Base-by-base conservation (phyloP, 2,797 vertebrate species). In the Neosilurus mollespiculum region DNA sequence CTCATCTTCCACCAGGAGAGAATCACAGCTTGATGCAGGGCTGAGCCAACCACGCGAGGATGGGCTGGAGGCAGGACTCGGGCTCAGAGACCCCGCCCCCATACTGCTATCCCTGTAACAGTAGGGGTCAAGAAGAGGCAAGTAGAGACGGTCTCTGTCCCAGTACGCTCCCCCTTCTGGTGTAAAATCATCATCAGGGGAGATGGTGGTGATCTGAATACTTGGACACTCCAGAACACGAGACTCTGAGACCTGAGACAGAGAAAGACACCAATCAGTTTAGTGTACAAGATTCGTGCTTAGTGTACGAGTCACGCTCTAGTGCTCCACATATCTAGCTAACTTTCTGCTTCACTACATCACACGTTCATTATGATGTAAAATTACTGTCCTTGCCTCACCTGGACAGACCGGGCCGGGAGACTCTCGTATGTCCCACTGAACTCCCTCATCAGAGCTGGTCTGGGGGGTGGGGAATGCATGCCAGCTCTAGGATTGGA, bases 121-220 rank as follows among this genome's bases (percentile, higher is more conserved):
- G 80, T 95, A 96, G 61, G 96, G 95, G 85, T 98, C 96, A 30
- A 96, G 91, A 6, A 96, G 91, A 2, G 96, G 95, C 69, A 96
- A 91, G 88, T 95, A 96, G 43, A 96, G 94, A 11, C 96, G 96
- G 88, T 98, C 97, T 9, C 95, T 91, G 82, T 95, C 94, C 94
- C 95, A 95, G 90, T 92, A 94, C 85, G 89, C 93, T 69, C 95
- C 93, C 9, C 91, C 87, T 0, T 88, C 78, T 6, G 91, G 86
- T 2, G 87, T 73, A 0, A 91, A 90, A 78, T 95, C 94, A 7
- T 95, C 94, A 4, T 96, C 94, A 1, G 96, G 96, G 3, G 97
- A 97, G 89, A 98, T 97, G 86, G 97, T 96, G 85, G 97, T 98
- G 86, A 98, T 98, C 90, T 97, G 97, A 88, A 98, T 98, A 89